Percentiles rank a stretch among this genome's conserved stretches.
phyloP scores from a whole-genome alignment of 2,888 invertebrate species.

The Nemotelus pantherinus region DNA sequence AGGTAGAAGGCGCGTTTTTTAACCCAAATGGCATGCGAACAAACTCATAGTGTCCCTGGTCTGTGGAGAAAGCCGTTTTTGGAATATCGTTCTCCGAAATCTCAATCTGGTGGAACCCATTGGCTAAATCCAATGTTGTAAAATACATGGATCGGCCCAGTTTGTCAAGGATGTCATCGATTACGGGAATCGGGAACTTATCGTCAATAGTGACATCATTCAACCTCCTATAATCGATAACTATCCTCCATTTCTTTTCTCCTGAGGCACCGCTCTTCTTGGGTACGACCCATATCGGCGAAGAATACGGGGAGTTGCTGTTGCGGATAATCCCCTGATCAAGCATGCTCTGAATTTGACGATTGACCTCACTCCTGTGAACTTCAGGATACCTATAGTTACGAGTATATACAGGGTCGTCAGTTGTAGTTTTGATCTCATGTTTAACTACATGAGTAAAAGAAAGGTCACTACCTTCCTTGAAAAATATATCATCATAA shows the following conservation, averaged over 20 bases:
- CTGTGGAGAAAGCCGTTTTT: constrained; percentile 7
- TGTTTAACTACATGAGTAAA: constrained; percentile 2
- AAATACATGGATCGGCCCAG: neutral
- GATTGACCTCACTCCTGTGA: neutral
- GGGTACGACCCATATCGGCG: neutral
- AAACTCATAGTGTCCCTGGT: constrained; percentile 12
- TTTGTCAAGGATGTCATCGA: neutral
- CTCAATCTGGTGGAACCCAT: constrained; percentile 1
- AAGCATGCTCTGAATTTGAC: constrained; percentile 10
- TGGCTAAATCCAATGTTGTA: neutral
- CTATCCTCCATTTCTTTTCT: constrained; percentile 8
- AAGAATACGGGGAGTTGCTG: neutral
- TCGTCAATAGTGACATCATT: constrained; percentile 14
- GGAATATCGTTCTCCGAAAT: neutral
- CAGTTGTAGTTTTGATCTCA: neutral
- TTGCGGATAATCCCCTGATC: neutral
- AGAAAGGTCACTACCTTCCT: neutral
- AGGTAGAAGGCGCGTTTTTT: neutral
- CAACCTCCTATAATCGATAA: constrained; percentile 1
- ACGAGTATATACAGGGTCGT: neutral
- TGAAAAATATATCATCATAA: neutral
- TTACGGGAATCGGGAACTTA: neutral
- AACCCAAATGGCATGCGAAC: constrained; percentile 12
- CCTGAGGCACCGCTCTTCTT: neutral
- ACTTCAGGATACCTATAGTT: neutral